Evolutionary conservation across 2,888 invertebrate species (phyloP).

Genomic region (Pseudoips prasinana): DNA sequence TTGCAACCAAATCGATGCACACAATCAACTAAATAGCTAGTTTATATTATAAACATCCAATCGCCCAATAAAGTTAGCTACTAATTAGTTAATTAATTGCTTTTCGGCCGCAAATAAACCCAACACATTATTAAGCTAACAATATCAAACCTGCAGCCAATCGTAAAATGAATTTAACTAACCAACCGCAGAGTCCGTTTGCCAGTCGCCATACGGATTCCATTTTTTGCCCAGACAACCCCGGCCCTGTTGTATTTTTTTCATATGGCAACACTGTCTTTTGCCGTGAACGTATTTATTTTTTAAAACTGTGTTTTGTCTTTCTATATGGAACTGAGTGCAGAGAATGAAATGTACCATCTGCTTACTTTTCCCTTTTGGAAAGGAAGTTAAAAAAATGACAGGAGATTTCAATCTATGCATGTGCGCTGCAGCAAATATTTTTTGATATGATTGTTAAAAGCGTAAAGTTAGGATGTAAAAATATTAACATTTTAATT

Average conservation of each 20-base stretch:
- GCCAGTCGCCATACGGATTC: slow-evolving; percentile 56
- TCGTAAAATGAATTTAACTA: slow-evolving; percentile 52
- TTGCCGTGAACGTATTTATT: slow-evolving; percentile 38
- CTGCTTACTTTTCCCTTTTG: slow-evolving; percentile 13
- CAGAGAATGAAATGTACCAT: slow-evolving; percentile 14
- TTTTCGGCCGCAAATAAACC: slow-evolving; percentile 23
- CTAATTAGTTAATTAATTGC: slow-evolving; percentile 30
- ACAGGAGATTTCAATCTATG: too few relatives aligned
- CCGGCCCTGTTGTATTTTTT: slow-evolving; percentile 43
- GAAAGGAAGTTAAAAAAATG: not conserved
- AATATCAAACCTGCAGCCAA: slow-evolving; percentile 27
- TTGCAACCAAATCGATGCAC: too few relatives aligned
- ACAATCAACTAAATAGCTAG: too few relatives aligned
- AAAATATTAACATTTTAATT: too few relatives aligned
- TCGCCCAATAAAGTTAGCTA: slow-evolving; percentile 30
- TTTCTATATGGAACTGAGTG: slow-evolving; percentile 15
- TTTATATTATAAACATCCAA: slow-evolving; percentile 4
- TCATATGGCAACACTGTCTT: slow-evolving; percentile 47
- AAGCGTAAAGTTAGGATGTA: too few relatives aligned
- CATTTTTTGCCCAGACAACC: slow-evolving; percentile 52
- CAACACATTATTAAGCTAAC: slow-evolving; percentile 27
- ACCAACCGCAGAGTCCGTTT: slow-evolving; percentile 47
- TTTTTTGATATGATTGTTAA: too few relatives aligned
- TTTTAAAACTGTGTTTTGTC: slow-evolving; percentile 17
- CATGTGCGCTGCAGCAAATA: too few relatives aligned